Evolutionary conservation across 2,888 invertebrate species (phyloP).

Genomic region (Macaria liturata): DNA sequence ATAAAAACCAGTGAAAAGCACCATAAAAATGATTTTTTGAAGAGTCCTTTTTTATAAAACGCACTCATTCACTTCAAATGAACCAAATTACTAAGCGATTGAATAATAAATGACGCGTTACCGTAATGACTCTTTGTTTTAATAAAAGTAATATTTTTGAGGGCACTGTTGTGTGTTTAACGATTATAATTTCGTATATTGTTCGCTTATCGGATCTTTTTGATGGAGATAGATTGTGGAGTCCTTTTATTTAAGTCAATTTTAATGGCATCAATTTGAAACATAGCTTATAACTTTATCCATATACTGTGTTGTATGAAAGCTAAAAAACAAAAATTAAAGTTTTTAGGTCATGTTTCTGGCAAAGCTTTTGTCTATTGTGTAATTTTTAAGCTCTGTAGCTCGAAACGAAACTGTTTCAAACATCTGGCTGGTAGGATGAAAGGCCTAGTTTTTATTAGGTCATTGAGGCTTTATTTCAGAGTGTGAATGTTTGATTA

Average conservation of each 20-base stretch:
- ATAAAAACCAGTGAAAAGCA: too few relatives aligned
- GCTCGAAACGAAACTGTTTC: constrained; percentile 1
- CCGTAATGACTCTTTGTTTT: constrained; percentile 55
- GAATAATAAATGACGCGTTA: constrained; percentile 49
- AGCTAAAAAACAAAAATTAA: not conserved
- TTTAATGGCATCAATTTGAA: constrained; percentile 20
- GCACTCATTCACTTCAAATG: constrained; percentile 34
- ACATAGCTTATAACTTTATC: constrained; percentile 1
- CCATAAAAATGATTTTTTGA: too few relatives aligned
- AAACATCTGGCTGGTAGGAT: constrained; percentile 13
- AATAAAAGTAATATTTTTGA: constrained; percentile 48
- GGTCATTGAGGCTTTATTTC: constrained; percentile 1
- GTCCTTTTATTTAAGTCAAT: constrained; percentile 25
- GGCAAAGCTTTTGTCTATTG: constrained; percentile 6
- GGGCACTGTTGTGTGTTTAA: constrained; percentile 29
- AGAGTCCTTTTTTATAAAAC: too few relatives aligned
- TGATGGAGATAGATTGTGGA: constrained; percentile 9
- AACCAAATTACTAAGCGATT: constrained; percentile 36
- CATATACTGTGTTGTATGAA: not conserved
- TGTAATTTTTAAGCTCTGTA: constrained; percentile 12
- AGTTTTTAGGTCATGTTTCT: constrained; percentile 5
- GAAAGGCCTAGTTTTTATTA: constrained; percentile 12
- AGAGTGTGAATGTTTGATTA: not conserved
- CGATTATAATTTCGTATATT: constrained; percentile 32
- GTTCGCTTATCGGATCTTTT: constrained; percentile 20